Evolutionary conservation across 2,113 vertebrate genomes (phyloP), one percentile per base, ranked within the genome.

Genomic region (Rhinolophus sinicus): DNA sequence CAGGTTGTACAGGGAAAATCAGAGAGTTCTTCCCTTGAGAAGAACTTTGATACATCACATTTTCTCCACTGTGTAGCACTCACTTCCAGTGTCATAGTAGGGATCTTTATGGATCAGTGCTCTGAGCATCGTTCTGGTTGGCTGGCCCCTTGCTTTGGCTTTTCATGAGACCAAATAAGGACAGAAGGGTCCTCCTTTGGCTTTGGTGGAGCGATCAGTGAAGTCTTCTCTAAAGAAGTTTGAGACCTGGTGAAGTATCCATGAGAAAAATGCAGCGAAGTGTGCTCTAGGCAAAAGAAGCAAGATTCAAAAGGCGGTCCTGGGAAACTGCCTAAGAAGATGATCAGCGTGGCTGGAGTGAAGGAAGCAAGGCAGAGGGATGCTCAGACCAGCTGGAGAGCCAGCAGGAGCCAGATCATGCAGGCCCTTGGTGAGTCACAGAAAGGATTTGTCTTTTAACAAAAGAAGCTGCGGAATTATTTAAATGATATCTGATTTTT

Each of bases 221-320:
- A 78, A 82, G 93, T 77, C 19, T 8, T 85, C 33, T 83, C 30
- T 73, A 67, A 77, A 76, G n/a, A 95, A 88, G n/a, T 82, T 81
- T 88, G 88, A 70, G 65, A 54, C 3, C 10, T 81, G 40, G 76
- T 52, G 16, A 88, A 93, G 38, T 11, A 70, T 5, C 44, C 56
- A 4, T 78, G 26, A 69, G 50, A 73, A 86, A 64, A 76, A 52
- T 40, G 21, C 16, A 56, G 52, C 0, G 4, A 86, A 80, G 44
- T 1, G 5, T 62, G 19, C 15, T 78, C 33, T 14, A 44, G 24
- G 16, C 47, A 28, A 87, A 88, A 90, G 83, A 50, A 38, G 22
- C 14, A n/a, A 19, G 7, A 14, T 0, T 2, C 2, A 21, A 12
- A 73, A 73, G 14, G 21, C 1, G 0, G 60, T 87, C 14, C 11